Evolutionary conservation across 1,140 invertebrate species (phyloP).

Genomic region (Geopemphigus sp.): DNA sequence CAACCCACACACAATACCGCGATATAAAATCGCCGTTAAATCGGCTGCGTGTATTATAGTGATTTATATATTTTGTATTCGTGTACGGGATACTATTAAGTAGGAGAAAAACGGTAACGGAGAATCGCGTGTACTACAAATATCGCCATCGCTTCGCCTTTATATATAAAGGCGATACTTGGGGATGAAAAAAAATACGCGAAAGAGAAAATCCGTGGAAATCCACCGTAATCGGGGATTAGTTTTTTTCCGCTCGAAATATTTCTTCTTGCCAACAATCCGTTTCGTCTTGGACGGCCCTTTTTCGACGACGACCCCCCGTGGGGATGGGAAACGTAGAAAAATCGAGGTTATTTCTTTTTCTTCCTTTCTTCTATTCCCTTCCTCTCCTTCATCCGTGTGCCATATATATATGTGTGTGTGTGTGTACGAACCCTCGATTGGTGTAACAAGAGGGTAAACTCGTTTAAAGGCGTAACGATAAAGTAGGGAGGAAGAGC

Average conservation of each 20-base stretch:
- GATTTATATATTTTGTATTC: slow-evolving; percentile 4
- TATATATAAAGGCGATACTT: background rate
- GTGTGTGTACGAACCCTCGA: background rate
- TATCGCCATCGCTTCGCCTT: background rate
- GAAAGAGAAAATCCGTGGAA: slow-evolving; percentile 44
- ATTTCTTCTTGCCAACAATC: slow-evolving; percentile 45
- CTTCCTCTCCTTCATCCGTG: background rate
- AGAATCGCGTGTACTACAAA: background rate
- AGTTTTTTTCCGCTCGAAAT: slow-evolving; percentile 45
- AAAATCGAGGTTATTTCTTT: slow-evolving; percentile 52
- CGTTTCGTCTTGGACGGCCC: slow-evolving; percentile 43
- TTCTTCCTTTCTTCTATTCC: slow-evolving; percentile 29
- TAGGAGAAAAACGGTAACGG: background rate
- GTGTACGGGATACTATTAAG: background rate
- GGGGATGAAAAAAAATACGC: background rate
- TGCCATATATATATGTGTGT: background rate
- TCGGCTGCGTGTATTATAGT: no score
- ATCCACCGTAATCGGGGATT: slow-evolving; percentile 45
- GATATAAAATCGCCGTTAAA: no score
- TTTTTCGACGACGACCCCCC: slow-evolving; percentile 28
- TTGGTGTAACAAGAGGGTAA: slow-evolving; percentile 37
- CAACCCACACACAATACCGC: no score
- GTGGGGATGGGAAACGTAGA: slow-evolving; percentile 38
- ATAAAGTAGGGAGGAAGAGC: slow-evolving; percentile 29
- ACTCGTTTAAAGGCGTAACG: slow-evolving; percentile 46